These are phyloP conservation scores for Varanus komodoensis DNA, from an alignment of 2,113 vertebrate genomes.

Conservation along the genomic window DNA sequence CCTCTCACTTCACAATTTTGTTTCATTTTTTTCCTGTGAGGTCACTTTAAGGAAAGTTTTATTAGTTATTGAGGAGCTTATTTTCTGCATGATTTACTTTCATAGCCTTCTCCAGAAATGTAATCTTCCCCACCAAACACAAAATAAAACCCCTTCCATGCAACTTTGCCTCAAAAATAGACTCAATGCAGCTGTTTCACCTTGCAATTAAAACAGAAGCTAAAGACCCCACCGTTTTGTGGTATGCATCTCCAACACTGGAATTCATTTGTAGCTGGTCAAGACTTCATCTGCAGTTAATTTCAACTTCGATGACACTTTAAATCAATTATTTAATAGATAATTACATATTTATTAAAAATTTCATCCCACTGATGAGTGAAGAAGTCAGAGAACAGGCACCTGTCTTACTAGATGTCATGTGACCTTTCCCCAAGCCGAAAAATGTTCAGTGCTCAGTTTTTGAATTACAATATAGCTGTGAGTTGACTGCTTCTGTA, in stretches of 20 bases:
- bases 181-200: neutral
- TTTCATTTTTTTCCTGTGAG: neutral
- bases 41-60: conserved; percentile 13
- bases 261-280: conserved; percentile 41
- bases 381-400: conserved; percentile 46
- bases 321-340: conserved; percentile 27
- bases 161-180: neutral
- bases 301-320: conserved; percentile 62
- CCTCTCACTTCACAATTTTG: neutral
- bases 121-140: neutral
- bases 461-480: neutral
- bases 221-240: neutral
- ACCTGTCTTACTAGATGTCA: neutral
- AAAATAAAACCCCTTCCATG: neutral
- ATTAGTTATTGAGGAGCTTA: neutral
- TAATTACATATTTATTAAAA: conserved; percentile 24
- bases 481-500: conserved; percentile 14
- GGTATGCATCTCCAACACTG: neutral
- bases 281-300: conserved; percentile 43
- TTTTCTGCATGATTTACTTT: conserved; percentile 10
- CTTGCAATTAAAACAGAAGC: neutral
- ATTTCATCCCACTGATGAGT: conserved; percentile 30
- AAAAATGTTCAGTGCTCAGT: neutral
- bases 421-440: neutral
- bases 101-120: conserved; percentile 32